Conservation (phyloP, 2,888 invertebrate species). For the Dichetophora obliterata region DNA sequence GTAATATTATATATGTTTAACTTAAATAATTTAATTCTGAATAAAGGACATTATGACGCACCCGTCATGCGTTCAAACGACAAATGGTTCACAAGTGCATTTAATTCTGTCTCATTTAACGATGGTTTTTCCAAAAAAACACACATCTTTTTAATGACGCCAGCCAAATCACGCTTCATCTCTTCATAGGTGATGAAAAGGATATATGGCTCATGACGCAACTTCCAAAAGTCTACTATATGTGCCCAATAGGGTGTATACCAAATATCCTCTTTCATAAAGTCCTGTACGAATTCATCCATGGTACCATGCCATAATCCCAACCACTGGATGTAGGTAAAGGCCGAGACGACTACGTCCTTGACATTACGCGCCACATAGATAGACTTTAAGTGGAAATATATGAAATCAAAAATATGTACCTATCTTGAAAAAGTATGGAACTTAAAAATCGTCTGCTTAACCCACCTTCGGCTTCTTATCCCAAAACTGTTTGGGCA, state of each 20-base stretch:
- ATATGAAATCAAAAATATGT: too few relatives aligned
- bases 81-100: too few relatives aligned
- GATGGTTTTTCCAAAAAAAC: constrained; percentile 44
- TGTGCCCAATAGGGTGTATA: constrained; percentile 48
- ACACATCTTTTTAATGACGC: constrained; percentile 26
- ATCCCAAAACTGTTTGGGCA: constrained; percentile 49
- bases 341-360: constrained; percentile 84
- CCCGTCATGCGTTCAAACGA: too few relatives aligned
- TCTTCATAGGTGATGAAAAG: too few relatives aligned
- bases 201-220: constrained; percentile 46
- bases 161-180: constrained; percentile 42
- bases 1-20: too few relatives aligned
- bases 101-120: constrained; percentile 26
- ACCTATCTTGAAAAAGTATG: too few relatives aligned
- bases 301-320: constrained; percentile 74
- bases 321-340: constrained; percentile 75
- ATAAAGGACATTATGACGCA: too few relatives aligned
- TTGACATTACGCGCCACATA: constrained; percentile 80
- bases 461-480: constrained; percentile 49
- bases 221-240: constrained; percentile 53
- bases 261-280: constrained; percentile 43
- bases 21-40: too few relatives aligned
- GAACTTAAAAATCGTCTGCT: too few relatives aligned
- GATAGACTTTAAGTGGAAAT: too few relatives aligned
- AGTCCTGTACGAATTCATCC: constrained; percentile 62